Conservation (phyloP, 2,113 vertebrate species). For the Barnardius zonarius region DNA sequence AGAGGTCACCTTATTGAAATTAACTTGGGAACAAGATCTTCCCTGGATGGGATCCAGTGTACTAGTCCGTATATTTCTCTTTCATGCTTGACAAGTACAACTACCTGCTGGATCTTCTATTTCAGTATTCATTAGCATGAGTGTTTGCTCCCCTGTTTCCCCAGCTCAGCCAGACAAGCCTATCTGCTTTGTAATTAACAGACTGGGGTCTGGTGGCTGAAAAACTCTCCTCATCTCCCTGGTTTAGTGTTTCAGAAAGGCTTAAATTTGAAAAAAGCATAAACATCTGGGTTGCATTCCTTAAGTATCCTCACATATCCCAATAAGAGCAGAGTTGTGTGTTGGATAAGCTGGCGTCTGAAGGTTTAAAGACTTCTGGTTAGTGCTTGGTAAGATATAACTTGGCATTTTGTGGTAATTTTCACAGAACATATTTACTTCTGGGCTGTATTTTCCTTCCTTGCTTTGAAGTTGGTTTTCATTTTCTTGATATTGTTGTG, state of each 20-base stretch:
- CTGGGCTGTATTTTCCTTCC: background rate
- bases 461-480: background rate
- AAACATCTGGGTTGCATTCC: conserved; percentile 44
- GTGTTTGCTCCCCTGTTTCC: background rate
- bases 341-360: conserved; percentile 27
- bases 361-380: conserved; percentile 38
- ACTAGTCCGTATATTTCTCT: background rate
- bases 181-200: background rate
- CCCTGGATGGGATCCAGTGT: background rate
- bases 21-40: background rate
- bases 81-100: background rate
- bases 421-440: background rate
- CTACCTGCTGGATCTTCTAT: background rate
- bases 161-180: background rate
- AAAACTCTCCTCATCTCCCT: background rate
- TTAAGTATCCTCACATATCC: background rate
- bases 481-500: background rate
- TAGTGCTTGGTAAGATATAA: conserved; percentile 22
- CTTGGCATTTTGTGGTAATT: background rate
- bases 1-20: background rate
- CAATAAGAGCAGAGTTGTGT: background rate
- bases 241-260: conserved; percentile 22
- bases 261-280: conserved; percentile 13
- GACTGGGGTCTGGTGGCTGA: background rate
- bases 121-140: background rate